phyloP scores from a whole-genome alignment of 2,113 vertebrate genomes.

The Manacus vitellinus region DNA sequence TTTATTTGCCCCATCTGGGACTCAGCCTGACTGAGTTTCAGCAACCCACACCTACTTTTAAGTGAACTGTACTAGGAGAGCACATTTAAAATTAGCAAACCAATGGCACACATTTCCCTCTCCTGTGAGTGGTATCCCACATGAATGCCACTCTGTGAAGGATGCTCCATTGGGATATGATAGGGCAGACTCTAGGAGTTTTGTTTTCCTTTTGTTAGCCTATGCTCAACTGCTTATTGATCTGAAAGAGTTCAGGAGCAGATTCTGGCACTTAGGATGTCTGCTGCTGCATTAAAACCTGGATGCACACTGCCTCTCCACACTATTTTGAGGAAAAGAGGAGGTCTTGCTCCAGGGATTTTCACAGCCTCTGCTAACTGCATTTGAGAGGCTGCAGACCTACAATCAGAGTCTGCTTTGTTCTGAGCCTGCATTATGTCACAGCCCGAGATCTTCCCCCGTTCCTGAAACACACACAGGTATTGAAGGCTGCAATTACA shows the following conservation, averaged over 20 bases:
- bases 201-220: neutral
- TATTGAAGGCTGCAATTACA: neutral
- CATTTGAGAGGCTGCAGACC: neutral
- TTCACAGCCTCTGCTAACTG: neutral
- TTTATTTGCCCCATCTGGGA: neutral
- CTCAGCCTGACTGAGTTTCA: neutral
- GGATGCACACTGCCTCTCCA: neutral
- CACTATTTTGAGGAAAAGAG: neutral
- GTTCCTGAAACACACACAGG: neutral
- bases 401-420: neutral
- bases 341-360: neutral
- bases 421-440: neutral
- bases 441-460: neutral
- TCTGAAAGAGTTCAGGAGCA: neutral
- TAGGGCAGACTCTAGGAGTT: neutral
- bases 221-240: neutral
- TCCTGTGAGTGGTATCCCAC: neutral
- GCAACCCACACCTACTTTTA: neutral
- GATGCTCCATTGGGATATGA: neutral
- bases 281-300: neutral
- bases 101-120: neutral
- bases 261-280: neutral
- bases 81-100: neutral
- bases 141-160: neutral
- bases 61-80: neutral